Base-by-base conservation (phyloP, 2,888 invertebrate genomes). In the Heliconius erato region DNA sequence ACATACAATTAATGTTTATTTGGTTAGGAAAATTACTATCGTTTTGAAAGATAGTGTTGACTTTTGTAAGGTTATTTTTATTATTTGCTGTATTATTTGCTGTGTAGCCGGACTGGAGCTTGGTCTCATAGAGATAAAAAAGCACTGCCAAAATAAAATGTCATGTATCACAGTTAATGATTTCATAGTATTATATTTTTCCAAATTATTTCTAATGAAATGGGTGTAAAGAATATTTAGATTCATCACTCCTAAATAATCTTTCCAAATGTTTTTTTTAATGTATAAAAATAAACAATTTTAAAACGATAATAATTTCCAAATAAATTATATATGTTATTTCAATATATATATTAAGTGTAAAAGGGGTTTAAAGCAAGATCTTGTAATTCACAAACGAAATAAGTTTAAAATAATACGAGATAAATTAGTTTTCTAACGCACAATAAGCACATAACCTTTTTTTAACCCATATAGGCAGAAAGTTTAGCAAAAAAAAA, bases 21-120 rank as follows among this genome's bases (percentile, higher is more conserved):
- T 5, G n/a, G n/a, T 71, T 40, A 71, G 11, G 19, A 69, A 14
- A 23, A 71, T 71, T 71, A 71, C 11, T 71, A 71, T 71, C 69
- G 40, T 35, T 71, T 71, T 69, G 23, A 69, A 35, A 12, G 35
- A 12, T 23, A 69, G n/a, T 26, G 28, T 67, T 14, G 16, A 26
- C 26, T 67, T 67, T 67, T 7, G 28, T n/a, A 59, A 59, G 59
- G 23, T 23, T 59, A 1, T 23, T 63, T n/a, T 63, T 63, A 3
- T 63, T 63, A 28, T 67, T 67, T 67, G n/a, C 6, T n/a, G 9
- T 63, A 3, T 63, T 63, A 28, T 67, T 67, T 67, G n/a, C 6
- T n/a, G 9, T n/a, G n/a, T 65, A 16, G 59, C n/a, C 14, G 28
- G 16, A 28, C 7, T 67, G 28, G 16, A 19, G 4, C 16, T 16